Conservation (phyloP, 2,113 vertebrate genomes). For the Maccullochella peelii region DNA sequence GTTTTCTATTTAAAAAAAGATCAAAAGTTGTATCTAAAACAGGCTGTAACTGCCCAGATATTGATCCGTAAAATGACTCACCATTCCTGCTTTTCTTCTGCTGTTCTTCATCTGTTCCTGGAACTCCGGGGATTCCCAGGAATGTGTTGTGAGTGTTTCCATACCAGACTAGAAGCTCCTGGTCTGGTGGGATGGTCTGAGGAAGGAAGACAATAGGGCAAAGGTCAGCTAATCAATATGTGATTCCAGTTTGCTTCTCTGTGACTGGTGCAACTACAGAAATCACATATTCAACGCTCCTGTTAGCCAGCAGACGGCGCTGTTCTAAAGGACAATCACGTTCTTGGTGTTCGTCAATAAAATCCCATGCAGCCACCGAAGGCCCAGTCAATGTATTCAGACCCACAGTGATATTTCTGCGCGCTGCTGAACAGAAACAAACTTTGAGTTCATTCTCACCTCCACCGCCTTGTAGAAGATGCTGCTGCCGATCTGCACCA, state of each 20-base stretch:
- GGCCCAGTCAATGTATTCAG: neutral
- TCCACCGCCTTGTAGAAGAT: conserved; percentile 98
- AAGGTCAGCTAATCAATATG: neutral
- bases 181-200: conserved; percentile 96
- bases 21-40: neutral
- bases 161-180: conserved; percentile 98
- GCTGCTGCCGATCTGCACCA: conserved; percentile 96
- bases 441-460: conserved; percentile 74
- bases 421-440: neutral
- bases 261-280: neutral
- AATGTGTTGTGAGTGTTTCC: conserved; percentile 97
- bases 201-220: neutral
- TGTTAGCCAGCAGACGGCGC: conserved; percentile 49
- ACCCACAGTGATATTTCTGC: neutral
- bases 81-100: conserved; percentile 94
- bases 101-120: conserved; percentile 91
- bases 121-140: conserved; percentile 95
- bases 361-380: neutral
- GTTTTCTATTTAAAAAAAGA: neutral
- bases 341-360: neutral
- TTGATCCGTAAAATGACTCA: conserved; percentile 63
- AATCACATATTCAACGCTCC: neutral
- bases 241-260: neutral
- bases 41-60: no score
- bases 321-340: conserved; percentile 13